Percentiles rank a stretch among this genome's conserved stretches.
Conservation (phyloP, 2,797 vertebrate genomes). For the Iguana delicatissima region DNA sequence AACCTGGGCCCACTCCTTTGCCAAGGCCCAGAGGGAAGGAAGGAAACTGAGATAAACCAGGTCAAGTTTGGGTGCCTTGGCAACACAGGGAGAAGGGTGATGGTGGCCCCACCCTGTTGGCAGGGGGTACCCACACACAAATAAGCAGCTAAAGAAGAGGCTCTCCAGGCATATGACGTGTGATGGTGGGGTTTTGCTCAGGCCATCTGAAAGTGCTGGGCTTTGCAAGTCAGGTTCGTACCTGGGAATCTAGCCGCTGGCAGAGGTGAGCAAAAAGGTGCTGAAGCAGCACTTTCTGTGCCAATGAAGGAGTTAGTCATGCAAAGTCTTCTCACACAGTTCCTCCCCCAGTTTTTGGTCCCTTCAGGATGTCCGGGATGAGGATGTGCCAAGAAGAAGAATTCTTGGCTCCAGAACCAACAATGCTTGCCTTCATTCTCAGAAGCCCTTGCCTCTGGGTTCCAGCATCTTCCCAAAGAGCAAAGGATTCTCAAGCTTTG, state of each 20-base stretch:
- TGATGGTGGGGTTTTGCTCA: neutral
- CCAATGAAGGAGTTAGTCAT: neutral
- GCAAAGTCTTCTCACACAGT: neutral
- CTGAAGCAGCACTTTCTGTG: neutral
- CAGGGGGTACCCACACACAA: no score
- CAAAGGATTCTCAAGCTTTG: neutral
- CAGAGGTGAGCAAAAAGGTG: neutral
- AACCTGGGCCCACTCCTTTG: neutral
- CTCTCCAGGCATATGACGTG: neutral
- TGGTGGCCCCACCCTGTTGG: neutral
- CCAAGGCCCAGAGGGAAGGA: neutral
- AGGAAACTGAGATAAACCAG: slow-evolving; percentile 23
- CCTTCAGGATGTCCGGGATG: neutral
- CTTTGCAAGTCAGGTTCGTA: neutral
- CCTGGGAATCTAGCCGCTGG: neutral
- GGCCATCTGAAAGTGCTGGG: no score
- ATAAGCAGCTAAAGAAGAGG: neutral
- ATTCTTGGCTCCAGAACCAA: neutral
- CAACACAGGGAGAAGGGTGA: neutral
- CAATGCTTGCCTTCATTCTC: neutral
- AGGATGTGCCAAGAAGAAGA: neutral
- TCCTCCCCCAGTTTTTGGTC: neutral
- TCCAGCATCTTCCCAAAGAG: neutral
- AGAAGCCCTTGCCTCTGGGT: neutral
- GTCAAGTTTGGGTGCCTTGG: slow-evolving; percentile 18